Conservation (phyloP, 2,888 invertebrate genomes). For the Scaptomyza cyrtandrae region DNA sequence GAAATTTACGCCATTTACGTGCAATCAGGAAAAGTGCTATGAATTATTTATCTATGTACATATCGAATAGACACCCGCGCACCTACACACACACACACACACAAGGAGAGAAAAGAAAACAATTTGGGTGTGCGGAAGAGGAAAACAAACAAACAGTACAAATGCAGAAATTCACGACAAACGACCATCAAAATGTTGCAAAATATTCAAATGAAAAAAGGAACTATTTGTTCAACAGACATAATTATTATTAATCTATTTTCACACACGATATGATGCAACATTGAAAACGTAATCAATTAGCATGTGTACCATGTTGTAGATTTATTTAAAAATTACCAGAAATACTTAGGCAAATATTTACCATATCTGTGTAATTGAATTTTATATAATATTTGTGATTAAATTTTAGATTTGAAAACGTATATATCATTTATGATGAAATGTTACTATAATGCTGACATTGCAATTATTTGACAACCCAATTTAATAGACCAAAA, state of each 20-base stretch:
- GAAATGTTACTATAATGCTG: background rate
- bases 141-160: slow-evolving; percentile 35
- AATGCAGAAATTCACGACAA: slow-evolving; percentile 22
- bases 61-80: slow-evolving; percentile 37
- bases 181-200: slow-evolving; percentile 26
- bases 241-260: background rate
- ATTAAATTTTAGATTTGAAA: background rate
- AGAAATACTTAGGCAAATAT: background rate
- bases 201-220: slow-evolving; percentile 27
- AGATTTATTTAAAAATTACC: background rate
- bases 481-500: background rate
- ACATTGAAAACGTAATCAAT: background rate
- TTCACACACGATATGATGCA: background rate
- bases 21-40: slow-evolving; percentile 75
- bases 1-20: slow-evolving; percentile 76
- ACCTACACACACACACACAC: slow-evolving; percentile 1
- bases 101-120: background rate
- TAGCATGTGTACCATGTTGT: background rate
- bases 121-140: slow-evolving; percentile 4
- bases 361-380: background rate
- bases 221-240: slow-evolving; percentile 6
- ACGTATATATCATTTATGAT: background rate
- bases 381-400: background rate
- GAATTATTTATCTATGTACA: slow-evolving; percentile 69
- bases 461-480: background rate